Base-by-base conservation (phyloP, 2,888 invertebrate genomes). In the Drosophila subquinaria region DNA sequence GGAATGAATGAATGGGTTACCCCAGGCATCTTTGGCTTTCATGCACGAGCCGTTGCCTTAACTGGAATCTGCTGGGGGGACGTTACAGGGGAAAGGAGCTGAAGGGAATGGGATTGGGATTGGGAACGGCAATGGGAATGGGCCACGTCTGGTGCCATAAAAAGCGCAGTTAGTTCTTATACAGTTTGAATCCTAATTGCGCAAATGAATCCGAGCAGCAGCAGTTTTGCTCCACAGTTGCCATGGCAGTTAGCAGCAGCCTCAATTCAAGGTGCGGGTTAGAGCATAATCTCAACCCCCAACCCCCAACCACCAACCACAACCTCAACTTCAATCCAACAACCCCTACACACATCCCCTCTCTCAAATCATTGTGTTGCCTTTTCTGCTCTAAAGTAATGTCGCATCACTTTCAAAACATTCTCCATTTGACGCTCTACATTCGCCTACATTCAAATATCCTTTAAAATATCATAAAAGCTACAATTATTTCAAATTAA, bases 131-230 rank as follows among this genome's bases (percentile, higher is more conserved):
- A 30, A 30, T 30, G 48, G 8, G 23, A 30, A 30, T 27, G 59
- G 27, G 11, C 17, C 10, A 20, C 48, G 51, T 59, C 33, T 61
- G 73, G 50, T 40, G 62, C 51, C 59, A 63, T 72, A 69, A 79
- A 79, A 79, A 74, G 74, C 63, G 67, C 79, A 74, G 69, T 74
- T 76, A 67, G 79, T 76, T 79, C 76, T 71, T 61, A 67, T 71
- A 71, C 71, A 69, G 74, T 65, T 74, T 74, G 79, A 80, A 75
- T 80, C 63, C 71, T 79, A 79, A 79, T 80, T 80, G 79, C 74
- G 48, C 69, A 79, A 72, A 79, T 69, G 79, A 79, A 76, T 53
- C 59, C 48, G 45, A 66, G 48, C 74, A 35, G 50, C 36, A 23
- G 52, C 63, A 65, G 62, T 35, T 53, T 50, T 30, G 63, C 47